Conservation (phyloP, 2,113 vertebrate species). For the Tupaia tana region DNA sequence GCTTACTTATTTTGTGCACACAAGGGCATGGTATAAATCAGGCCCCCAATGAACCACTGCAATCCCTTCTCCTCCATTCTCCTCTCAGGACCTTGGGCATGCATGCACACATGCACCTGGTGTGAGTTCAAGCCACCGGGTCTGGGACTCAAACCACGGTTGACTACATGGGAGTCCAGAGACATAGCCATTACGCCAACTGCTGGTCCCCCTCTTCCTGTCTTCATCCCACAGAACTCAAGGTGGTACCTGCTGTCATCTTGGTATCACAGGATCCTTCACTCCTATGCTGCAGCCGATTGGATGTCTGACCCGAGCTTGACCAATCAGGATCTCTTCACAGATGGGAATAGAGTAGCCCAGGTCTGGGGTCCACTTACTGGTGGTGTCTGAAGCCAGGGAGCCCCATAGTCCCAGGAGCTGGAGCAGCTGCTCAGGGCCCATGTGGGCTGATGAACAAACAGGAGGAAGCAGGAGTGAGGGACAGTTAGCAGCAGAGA, state of each 20-base stretch:
- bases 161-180: no score
- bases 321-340: not conserved
- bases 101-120: no score
- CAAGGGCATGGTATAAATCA: not conserved
- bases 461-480: not conserved
- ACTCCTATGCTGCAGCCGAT: not conserved
- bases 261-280: no score
- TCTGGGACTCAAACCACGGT: no score
- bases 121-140: no score
- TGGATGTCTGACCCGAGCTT: not conserved
- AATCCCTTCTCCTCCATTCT: no score
- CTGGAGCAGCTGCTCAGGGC: no score
- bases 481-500: not conserved
- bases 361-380: not conserved
- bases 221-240: not conserved
- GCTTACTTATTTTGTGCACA: not conserved
- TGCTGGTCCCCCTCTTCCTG: not conserved
- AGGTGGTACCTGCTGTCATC: rapidly evolving
- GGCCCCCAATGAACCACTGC: not conserved
- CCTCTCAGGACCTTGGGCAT: no score
- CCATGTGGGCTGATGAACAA: rapidly evolving
- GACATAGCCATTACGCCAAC: no score
- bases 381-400: not conserved
- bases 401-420: not conserved
- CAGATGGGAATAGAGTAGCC: not conserved